Conservation (phyloP, 2,797 vertebrate genomes). For the Toxotes lorentzi region DNA sequence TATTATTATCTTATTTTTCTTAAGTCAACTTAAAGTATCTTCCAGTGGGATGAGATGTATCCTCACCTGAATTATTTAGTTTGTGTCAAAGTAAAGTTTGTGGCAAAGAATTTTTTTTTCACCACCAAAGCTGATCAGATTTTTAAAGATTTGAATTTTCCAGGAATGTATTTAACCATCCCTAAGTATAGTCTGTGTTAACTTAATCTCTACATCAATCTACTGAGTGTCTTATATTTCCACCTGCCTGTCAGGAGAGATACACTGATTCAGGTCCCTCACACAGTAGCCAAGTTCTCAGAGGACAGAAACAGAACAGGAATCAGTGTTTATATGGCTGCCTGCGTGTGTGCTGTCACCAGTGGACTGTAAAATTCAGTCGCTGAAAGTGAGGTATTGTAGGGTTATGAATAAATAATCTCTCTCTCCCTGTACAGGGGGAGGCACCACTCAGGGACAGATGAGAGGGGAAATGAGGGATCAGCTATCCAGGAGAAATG, state of each 20-base stretch:
- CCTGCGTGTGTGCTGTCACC: not conserved
- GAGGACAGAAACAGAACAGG: constrained; percentile 20
- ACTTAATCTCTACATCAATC: not conserved
- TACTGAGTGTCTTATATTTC: not conserved
- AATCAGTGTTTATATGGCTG: not conserved
- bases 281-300: constrained; percentile 9
- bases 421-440: constrained; percentile 80
- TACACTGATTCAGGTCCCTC: not conserved
- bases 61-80: not conserved
- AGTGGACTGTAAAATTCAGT: constrained; percentile 11
- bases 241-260: not conserved
- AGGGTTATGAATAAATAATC: constrained; percentile 32
- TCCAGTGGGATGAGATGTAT: not conserved
- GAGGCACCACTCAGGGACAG: constrained; percentile 87
- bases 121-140: not conserved
- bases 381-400: constrained; percentile 29
- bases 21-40: not conserved
- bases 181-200: not conserved
- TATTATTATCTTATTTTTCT: not conserved
- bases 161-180: not conserved
- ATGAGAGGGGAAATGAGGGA: constrained; percentile 84
- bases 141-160: not conserved
- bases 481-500: constrained; percentile 95
- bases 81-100: too few species aligned
- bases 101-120: not conserved